These are phyloP conservation scores for Pipistrellus pygmaeus DNA, from an alignment of 2,797 vertebrate genomes.

Conservation along the genomic window DNA sequence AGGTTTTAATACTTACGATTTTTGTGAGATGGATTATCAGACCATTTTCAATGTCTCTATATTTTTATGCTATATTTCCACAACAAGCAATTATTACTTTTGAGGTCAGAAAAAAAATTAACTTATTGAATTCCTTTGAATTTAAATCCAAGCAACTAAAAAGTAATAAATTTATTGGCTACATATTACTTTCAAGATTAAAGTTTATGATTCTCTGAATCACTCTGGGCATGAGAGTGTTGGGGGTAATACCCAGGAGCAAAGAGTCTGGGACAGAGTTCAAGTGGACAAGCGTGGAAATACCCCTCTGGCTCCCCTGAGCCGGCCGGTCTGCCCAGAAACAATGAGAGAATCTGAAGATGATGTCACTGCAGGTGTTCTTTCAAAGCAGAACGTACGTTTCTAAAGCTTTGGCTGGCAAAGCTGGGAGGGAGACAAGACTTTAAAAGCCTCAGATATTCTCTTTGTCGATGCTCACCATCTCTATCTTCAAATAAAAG, in stretches of 20 bases:
- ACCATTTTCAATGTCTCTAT: not conserved
- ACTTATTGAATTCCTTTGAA: not conserved
- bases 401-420: conserved; percentile 37
- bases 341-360: conserved; percentile 42
- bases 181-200: not conserved
- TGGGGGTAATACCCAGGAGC: not conserved
- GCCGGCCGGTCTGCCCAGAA: not conserved
- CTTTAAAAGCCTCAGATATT: not conserved
- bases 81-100: not conserved
- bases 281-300: not conserved
- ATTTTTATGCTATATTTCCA: not conserved
- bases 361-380: conserved; percentile 75
- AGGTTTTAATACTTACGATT: conserved; percentile 18
- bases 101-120: not conserved
- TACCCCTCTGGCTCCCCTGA: not conserved
- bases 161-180: not conserved
- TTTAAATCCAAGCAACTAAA: conserved; percentile 8
- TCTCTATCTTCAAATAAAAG: conserved; percentile 60
- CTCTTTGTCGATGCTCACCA: not conserved
- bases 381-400: conserved; percentile 45
- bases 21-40: not conserved
- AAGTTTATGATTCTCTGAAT: not conserved
- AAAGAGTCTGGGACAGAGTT: not conserved
- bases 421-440: conserved; percentile 55
- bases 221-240: not conserved